These are phyloP conservation scores for Herminia tarsipennalis DNA, from an alignment of 2,888 invertebrate species.

Conservation along the genomic window DNA sequence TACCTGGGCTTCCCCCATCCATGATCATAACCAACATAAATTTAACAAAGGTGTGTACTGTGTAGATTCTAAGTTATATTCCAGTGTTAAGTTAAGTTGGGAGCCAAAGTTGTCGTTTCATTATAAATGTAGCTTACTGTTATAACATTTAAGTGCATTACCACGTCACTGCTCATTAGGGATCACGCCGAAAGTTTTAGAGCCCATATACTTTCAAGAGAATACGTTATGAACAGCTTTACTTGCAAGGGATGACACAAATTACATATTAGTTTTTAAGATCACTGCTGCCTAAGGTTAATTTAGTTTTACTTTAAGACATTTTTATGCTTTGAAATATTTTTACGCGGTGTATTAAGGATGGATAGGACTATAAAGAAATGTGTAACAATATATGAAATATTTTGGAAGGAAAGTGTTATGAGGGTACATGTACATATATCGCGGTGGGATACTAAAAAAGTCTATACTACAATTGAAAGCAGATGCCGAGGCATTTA, in stretches of 20 bases:
- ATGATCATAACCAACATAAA: too few relatives aligned
- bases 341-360: too few relatives aligned
- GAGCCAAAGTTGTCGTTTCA: conserved; percentile 4
- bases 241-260: neutral
- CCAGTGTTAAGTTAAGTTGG: conserved; percentile 3
- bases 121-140: conserved; percentile 13
- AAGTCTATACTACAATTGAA: conserved; percentile 77
- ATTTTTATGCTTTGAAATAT: too few relatives aligned
- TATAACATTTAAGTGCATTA: conserved; percentile 13
- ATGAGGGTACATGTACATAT: conserved; percentile 39
- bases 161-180: conserved; percentile 9
- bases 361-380: too few relatives aligned
- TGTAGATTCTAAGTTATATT: neutral
- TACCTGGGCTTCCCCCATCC: too few relatives aligned
- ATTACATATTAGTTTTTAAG: neutral
- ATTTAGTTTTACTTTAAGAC: too few relatives aligned
- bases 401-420: conserved; percentile 35
- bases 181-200: conserved; percentile 6
- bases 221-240: conserved; percentile 3
- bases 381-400: too few relatives aligned
- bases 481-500: conserved; percentile 75
- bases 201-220: conserved; percentile 11
- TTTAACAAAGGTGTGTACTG: too few relatives aligned
- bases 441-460: conserved; percentile 56
- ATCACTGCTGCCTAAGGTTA: too few relatives aligned